phyloP scores from a whole-genome alignment of 2,797 vertebrate genomes.

The Xenopus petersii region DNA sequence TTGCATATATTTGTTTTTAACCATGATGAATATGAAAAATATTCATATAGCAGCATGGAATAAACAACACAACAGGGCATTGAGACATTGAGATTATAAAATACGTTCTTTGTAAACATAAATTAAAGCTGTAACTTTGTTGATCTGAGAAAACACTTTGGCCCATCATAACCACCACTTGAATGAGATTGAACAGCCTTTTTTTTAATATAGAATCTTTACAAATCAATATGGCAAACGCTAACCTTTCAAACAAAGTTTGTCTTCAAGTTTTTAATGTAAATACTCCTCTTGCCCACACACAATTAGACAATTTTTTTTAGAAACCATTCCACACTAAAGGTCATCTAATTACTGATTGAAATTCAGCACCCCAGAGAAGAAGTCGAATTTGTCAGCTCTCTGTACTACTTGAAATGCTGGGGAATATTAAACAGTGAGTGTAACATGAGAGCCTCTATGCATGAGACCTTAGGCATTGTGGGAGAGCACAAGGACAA shows the following conservation, averaged over 20 bases:
- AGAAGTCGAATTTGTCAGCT: neutral
- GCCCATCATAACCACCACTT: too few species aligned
- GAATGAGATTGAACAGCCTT: too few species aligned
- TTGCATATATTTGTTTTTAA: too few species aligned
- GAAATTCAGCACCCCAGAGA: neutral
- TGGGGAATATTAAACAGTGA: constrained; percentile 9
- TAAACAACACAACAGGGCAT: too few species aligned
- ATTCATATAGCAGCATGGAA: too few species aligned
- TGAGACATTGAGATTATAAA: too few species aligned
- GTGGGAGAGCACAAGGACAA: neutral
- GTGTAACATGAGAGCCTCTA: constrained; percentile 9
- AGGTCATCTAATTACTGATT: neutral
- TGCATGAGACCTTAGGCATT: constrained; percentile 4
- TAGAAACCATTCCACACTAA: neutral
- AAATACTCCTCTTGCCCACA: neutral
- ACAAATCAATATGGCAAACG: too few species aligned
- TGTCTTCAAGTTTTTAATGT: neutral
- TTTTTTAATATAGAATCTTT: too few species aligned
- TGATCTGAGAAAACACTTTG: too few species aligned
- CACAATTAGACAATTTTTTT: neutral
- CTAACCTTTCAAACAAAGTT: neutral
- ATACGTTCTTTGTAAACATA: too few species aligned
- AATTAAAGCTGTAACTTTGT: too few species aligned
- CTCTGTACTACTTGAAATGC: neutral
- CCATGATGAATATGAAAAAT: too few species aligned